Evolutionary conservation across 1,140 invertebrate species (phyloP).

Genomic region (Nylanderia fulva): DNA sequence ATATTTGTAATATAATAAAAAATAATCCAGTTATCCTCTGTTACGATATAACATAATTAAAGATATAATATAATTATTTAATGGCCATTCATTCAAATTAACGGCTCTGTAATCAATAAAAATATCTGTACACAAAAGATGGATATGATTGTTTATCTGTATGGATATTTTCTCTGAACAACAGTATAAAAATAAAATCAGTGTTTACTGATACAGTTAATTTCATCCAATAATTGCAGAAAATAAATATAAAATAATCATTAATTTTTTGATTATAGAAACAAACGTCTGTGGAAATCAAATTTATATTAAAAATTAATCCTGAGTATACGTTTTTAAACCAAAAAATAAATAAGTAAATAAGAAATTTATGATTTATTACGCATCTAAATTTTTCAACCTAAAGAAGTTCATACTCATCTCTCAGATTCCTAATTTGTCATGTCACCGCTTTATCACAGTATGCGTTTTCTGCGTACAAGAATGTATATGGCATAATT

Average conservation of each 20-base stretch:
- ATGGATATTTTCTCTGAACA: neutral
- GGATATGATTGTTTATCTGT: neutral
- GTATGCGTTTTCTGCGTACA: conserved; percentile 23
- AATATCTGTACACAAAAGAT: neutral
- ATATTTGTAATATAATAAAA: neutral
- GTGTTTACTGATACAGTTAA: no score
- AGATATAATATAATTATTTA: neutral
- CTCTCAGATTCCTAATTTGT: neutral
- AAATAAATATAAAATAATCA: neutral
- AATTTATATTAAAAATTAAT: neutral
- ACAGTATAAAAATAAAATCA: neutral
- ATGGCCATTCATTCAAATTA: neutral
- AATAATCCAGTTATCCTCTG: neutral
- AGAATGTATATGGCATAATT: conserved; percentile 52
- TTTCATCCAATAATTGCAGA: neutral
- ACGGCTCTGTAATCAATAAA: neutral
- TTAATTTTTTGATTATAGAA: neutral
- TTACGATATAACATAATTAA: neutral
- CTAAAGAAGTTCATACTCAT: neutral
- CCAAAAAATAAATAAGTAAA: neutral
- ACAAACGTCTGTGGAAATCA: neutral
- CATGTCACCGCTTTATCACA: neutral
- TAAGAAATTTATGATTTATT: neutral
- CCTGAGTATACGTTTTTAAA: neutral
- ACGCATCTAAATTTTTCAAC: neutral